phyloP scores from a whole-genome alignment of 2,797 vertebrate genomes.

The Syngnathus rostellatus region DNA sequence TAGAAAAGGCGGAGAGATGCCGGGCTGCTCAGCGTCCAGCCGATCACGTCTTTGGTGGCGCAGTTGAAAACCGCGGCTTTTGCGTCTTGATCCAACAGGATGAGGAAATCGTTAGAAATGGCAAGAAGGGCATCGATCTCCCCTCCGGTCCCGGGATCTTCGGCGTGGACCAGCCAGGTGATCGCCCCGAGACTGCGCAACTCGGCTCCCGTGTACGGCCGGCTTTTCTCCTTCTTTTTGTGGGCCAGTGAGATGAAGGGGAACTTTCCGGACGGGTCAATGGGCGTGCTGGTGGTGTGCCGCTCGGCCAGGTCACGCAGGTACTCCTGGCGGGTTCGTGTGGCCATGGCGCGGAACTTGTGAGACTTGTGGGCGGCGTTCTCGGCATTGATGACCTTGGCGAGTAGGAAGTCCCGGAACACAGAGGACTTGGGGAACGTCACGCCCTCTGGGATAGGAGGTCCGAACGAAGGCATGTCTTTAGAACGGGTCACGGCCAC shows the following conservation, averaged over 20 bases:
- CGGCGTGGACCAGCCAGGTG: constrained; percentile 82
- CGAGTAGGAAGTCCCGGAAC: constrained; percentile 96
- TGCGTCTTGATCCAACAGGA: constrained; percentile 86
- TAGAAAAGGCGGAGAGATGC: constrained; percentile 90
- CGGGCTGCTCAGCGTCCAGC: constrained; percentile 85
- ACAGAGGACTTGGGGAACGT: constrained; percentile 95
- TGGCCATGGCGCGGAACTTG: constrained; percentile 96
- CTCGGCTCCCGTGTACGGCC: constrained; percentile 82
- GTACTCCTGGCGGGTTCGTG: constrained; percentile 94
- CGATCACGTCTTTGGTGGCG: constrained; percentile 89
- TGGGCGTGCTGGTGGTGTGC: constrained; percentile 94
- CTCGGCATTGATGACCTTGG: constrained; percentile 96
- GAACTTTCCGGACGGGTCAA: constrained; percentile 95
- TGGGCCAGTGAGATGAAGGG: constrained; percentile 96
- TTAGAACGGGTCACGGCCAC: constrained; percentile 95
- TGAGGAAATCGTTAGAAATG: constrained; percentile 88
- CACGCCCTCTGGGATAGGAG: constrained; percentile 89
- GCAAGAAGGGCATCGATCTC: constrained; percentile 88
- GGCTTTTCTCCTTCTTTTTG: constrained; percentile 93
- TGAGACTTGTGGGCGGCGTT: constrained; percentile 97
- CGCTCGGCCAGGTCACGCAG: constrained; percentile 94
- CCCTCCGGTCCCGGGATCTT: constrained; percentile 83
- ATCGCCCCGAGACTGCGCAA: constrained; percentile 85
- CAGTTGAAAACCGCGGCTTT: constrained; percentile 94
- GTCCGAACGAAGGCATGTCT: constrained; percentile 97